These are phyloP conservation scores for Colaptes auratus DNA, from an alignment of 2,113 vertebrate genomes.

Conservation along the genomic window DNA sequence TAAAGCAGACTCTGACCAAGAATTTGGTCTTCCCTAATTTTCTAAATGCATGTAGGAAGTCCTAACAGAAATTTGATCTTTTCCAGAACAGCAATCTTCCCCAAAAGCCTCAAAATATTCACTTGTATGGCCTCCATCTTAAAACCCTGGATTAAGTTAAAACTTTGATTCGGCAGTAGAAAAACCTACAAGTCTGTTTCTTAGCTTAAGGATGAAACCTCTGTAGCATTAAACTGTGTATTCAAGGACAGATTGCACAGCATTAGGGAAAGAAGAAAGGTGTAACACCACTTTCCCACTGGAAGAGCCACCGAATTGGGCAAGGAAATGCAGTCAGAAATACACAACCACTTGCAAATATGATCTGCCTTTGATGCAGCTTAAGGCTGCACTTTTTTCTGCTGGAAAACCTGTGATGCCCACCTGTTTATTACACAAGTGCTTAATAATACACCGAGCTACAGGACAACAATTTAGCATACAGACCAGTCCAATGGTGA, in stretches of 20 bases:
- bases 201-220: neutral
- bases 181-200: neutral
- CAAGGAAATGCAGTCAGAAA: neutral
- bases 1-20: neutral
- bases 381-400: neutral
- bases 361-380: neutral
- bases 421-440: neutral
- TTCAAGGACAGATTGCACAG: neutral
- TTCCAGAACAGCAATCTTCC: neutral
- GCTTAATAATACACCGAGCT: neutral
- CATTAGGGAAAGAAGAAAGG: neutral
- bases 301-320: neutral
- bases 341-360: neutral
- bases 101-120: neutral
- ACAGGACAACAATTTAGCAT: neutral
- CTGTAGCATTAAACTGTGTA: neutral
- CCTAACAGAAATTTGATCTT: neutral
- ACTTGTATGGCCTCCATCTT: neutral
- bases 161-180: neutral
- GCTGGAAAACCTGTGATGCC: neutral
- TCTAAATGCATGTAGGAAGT: neutral
- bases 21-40: neutral
- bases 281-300: neutral
- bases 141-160: neutral
- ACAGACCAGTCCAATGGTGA: neutral